Evolutionary conservation across 2,888 invertebrate genomes (phyloP), one percentile per base, ranked within the genome.

Genomic region (Ichneumon xanthorius): DNA sequence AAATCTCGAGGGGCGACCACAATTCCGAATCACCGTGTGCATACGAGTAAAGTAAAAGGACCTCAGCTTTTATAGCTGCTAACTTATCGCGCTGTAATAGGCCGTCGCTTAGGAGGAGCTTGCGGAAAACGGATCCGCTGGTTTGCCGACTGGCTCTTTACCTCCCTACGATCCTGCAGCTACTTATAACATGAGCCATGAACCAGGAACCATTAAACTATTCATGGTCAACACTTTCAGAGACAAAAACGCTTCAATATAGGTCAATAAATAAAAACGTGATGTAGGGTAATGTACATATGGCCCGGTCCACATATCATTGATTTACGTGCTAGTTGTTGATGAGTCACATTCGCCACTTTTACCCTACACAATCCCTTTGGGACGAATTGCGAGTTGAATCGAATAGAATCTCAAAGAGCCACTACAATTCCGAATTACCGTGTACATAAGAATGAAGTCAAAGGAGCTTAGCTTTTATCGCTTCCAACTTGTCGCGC

Each of bases 21-120:
- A 19, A 61, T 77, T 75, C 58, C 63, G 63, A 63, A 70, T 14
- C 63, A 26, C 72, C 86, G 80, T 87, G 87, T 88, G 88, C 80
- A 40, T 53, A 58, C 58, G 22, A 14, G 5, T 70, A 19, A 72
- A 67, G 67, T 19, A 45, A 61, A 72, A 85, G 81, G 87, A 86
- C 85, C 86, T 88, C 72, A 87, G 88, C 89, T 86, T 90, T 89
- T 88, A 90, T 89, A 86, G 88, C 88, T 85, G 79, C 85, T 86
- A 84, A 83, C 58, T 75, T 80, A 70, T 77, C 75, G 76, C 71
- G 53, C 22, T 68, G 68, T 37, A 61, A 37, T 61, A 16, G 70
- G 50, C 45, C 61, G 73, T 61, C 61, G 37, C 67, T 75, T 58
- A 80, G 58, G 55, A 50, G 71, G 79, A 55, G 40, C 30, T 73